Percentiles rank a stretch among this genome's conserved stretches.
phyloP scores from a whole-genome alignment of 1,140 invertebrate genomes.

The Ylistrum balloti region DNA sequence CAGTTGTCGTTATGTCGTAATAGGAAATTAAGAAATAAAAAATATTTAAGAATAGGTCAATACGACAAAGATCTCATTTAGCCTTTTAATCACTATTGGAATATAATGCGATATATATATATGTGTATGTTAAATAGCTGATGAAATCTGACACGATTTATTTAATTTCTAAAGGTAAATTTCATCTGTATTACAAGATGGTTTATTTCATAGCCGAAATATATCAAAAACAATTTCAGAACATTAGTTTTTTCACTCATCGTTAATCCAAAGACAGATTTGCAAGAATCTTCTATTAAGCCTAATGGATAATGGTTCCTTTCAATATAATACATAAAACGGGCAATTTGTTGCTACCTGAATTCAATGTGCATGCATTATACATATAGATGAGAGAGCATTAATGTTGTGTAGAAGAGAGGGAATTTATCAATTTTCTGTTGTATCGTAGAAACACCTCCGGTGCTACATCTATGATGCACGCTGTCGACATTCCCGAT shows the following conservation, averaged over 20 bases:
- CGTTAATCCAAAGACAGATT: neutral
- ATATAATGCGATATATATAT: neutral
- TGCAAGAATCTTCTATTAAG: neutral
- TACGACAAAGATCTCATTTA: too few species aligned
- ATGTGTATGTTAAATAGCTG: too few species aligned
- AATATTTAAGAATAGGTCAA: too few species aligned
- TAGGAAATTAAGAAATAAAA: too few species aligned
- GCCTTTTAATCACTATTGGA: neutral
- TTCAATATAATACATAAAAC: neutral
- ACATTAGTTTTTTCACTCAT: neutral
- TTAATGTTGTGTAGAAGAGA: neutral
- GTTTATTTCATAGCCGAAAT: neutral
- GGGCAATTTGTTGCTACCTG: neutral
- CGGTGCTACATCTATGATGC: conserved; percentile 5
- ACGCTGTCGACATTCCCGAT: neutral
- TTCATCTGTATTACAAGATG: neutral
- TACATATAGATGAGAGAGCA: neutral
- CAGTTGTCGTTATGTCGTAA: neutral
- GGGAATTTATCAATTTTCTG: neutral
- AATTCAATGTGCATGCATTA: neutral
- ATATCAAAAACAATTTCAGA: neutral
- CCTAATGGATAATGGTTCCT: neutral
- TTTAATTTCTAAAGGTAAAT: neutral
- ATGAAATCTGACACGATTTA: neutral
- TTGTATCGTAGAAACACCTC: neutral